phyloP scores from a whole-genome alignment of 2,888 invertebrate genomes.

The Limnephilus auricula region DNA sequence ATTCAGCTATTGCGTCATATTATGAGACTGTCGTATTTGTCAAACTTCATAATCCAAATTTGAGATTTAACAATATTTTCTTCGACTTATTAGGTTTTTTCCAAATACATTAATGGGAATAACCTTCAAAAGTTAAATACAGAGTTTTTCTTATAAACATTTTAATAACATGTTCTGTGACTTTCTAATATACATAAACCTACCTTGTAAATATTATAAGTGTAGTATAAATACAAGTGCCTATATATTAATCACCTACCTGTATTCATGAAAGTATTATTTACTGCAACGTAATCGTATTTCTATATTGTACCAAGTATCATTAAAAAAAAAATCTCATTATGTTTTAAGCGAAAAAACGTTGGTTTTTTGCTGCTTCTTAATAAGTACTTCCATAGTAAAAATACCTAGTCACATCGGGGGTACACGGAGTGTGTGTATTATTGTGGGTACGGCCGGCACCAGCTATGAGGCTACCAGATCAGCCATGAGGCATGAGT shows the following conservation, averaged over 20 bases:
- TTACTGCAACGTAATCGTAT: not conserved
- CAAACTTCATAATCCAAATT: no score
- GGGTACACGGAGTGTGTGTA: not conserved
- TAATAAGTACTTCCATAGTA: not conserved
- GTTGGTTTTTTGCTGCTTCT: not conserved
- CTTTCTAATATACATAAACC: not conserved
- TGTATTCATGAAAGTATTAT: not conserved
- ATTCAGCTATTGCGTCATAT: no score
- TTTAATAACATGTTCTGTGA: not conserved
- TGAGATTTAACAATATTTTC: no score
- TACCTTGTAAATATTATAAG: not conserved
- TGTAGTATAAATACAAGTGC: no score
- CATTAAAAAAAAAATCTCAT: not conserved
- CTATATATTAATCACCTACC: no score
- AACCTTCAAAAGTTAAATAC: no score
- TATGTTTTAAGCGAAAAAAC: not conserved
- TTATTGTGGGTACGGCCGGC: not conserved
- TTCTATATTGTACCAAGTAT: not conserved
- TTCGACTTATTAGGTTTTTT: no score
- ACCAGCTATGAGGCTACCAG: not conserved
- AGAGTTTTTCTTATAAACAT: no score
- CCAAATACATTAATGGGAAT: no score
- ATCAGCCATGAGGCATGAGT: no score
- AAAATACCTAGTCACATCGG: not conserved
- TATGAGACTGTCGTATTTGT: no score